Evolutionary conservation across 2,888 invertebrate genomes (phyloP).

Genomic region (Drosophila parthenogenetica): DNA sequence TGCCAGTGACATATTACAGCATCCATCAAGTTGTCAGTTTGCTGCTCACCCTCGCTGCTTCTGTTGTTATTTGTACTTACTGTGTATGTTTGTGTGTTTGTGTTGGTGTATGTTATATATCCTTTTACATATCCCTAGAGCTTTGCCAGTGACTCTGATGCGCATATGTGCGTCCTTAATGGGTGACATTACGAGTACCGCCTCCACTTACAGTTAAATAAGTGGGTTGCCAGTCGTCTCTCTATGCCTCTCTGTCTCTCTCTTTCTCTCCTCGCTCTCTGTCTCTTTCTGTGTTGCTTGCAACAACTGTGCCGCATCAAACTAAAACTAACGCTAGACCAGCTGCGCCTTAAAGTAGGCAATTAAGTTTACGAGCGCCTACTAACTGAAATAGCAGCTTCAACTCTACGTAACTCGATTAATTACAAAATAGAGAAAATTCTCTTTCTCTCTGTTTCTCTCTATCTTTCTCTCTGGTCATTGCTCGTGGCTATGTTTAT

Average conservation of each 20-base stretch:
- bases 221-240: conserved; percentile 21
- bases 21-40: conserved; percentile 73
- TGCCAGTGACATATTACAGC: conserved; percentile 79
- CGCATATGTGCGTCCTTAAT: conserved; percentile 65
- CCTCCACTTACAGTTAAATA: conserved; percentile 33
- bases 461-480: neutral
- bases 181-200: conserved; percentile 68
- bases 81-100: conserved; percentile 14
- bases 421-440: conserved; percentile 54
- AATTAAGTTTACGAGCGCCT: conserved; percentile 75
- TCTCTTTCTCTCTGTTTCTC: neutral
- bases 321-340: conserved; percentile 61
- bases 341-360: conserved; percentile 73
- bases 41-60: conserved; percentile 1
- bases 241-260: neutral
- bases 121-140: conserved; percentile 75
- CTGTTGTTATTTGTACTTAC: conserved; percentile 52
- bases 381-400: conserved; percentile 16
- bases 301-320: conserved; percentile 36
- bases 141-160: conserved; percentile 41
- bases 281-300: conserved; percentile 1
- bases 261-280: neutral
- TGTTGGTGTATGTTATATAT: conserved; percentile 28
- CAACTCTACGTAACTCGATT: conserved; percentile 57
- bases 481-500: conserved; percentile 20